These are phyloP conservation scores for Eurosta solidaginis DNA, from an alignment of 1,140 invertebrate genomes.

Conservation along the genomic window DNA sequence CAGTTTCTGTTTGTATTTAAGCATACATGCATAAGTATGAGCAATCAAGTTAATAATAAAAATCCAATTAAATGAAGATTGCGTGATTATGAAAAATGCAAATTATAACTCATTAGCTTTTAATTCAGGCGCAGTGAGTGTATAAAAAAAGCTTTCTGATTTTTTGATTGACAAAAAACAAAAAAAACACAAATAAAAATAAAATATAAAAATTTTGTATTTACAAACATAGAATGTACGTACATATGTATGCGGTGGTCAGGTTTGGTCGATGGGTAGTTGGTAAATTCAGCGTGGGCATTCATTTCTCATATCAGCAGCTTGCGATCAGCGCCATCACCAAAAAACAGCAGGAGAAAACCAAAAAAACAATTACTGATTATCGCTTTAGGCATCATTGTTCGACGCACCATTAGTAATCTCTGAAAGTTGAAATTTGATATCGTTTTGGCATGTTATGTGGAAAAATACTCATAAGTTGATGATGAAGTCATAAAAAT, in stretches of 20 bases:
- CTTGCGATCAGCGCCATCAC: background rate
- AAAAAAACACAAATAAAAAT: background rate
- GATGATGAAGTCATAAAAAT: slow-evolving; percentile 48
- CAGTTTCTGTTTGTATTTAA: no score
- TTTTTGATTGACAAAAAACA: background rate
- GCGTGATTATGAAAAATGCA: slow-evolving; percentile 50
- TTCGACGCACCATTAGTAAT: background rate
- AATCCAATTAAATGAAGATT: slow-evolving; percentile 4
- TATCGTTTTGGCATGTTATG: background rate
- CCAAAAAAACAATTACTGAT: background rate
- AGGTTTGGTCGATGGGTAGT: background rate
- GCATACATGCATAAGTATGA: background rate
- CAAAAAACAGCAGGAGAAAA: background rate
- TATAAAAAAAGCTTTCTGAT: no score
- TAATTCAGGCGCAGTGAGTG: no score
- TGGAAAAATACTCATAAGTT: background rate
- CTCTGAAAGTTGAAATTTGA: slow-evolving; percentile 5
- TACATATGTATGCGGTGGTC: background rate
- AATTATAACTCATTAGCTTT: slow-evolving; percentile 56
- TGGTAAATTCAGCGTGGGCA: background rate
- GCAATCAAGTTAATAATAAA: slow-evolving; percentile 1
- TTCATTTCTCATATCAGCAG: slow-evolving; percentile 17
- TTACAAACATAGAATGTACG: background rate
- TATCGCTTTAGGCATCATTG: background rate
- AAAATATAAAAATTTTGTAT: slow-evolving; percentile 6